phyloP scores from a whole-genome alignment of 2,797 vertebrate genomes.

The Sylvia borin region DNA sequence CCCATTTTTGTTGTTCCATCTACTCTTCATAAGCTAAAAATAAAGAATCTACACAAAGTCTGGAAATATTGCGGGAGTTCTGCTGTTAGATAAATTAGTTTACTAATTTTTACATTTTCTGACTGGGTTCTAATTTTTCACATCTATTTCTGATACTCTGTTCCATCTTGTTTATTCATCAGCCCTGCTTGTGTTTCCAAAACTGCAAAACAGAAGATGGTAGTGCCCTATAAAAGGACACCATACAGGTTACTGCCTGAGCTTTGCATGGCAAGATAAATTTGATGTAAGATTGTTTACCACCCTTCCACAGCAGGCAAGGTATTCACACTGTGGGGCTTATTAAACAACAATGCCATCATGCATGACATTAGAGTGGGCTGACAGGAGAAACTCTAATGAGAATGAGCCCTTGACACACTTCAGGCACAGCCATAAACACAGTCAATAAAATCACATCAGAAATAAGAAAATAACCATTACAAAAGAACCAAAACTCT shows the following conservation, averaged over 20 bases:
- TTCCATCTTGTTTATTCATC: not conserved
- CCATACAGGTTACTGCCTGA: not conserved
- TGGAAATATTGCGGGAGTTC: not conserved
- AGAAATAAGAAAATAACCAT: not conserved
- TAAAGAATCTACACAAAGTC: not conserved
- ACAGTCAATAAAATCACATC: not conserved
- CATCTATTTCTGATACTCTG: slow-evolving; percentile 1
- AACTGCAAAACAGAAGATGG: not conserved
- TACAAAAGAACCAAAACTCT: not conserved
- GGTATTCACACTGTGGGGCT: not conserved
- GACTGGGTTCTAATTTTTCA: not conserved
- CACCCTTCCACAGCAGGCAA: not conserved
- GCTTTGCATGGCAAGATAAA: not conserved
- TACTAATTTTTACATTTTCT: slow-evolving; percentile 17
- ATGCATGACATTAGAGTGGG: not conserved
- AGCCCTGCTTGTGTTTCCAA: not conserved
- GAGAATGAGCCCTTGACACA: not conserved
- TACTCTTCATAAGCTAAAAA: slow-evolving; percentile 31
- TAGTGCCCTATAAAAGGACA: not conserved
- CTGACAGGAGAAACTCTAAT: not conserved
- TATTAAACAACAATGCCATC: slow-evolving; percentile 13
- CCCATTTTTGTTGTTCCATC: not conserved
- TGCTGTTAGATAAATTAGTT: not conserved
- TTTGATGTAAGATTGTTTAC: not conserved
- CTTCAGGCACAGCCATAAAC: not conserved